Conservation (phyloP, 2,888 invertebrate species). For the Xestobium rufovillosum region DNA sequence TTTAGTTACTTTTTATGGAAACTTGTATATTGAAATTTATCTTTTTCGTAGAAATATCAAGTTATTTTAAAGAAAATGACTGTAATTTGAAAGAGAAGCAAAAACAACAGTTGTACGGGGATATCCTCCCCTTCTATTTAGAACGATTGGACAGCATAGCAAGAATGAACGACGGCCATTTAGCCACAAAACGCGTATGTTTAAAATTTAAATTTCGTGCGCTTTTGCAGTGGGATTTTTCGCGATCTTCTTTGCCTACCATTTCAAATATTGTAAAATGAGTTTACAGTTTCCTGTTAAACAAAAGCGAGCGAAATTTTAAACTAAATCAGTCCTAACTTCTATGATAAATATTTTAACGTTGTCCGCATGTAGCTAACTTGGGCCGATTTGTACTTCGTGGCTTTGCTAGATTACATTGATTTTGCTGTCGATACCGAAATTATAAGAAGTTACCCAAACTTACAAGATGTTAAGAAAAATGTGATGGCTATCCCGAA, state of each 20-base stretch:
- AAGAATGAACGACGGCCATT: slow-evolving; percentile 52
- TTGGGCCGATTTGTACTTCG: slow-evolving; percentile 9
- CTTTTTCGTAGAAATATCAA: slow-evolving; percentile 46
- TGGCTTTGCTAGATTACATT: neutral
- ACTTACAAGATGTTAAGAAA: slow-evolving; percentile 5
- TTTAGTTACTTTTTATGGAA: too few species aligned
- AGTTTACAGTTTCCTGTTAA: too few species aligned
- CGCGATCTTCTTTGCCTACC: too few species aligned
- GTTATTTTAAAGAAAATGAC: slow-evolving; percentile 49
- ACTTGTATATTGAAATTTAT: too few species aligned
- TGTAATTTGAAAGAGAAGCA: slow-evolving; percentile 45
- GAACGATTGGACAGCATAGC: slow-evolving; percentile 50
- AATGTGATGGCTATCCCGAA: slow-evolving; percentile 7
- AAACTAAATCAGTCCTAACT: too few species aligned
- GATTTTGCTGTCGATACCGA: neutral
- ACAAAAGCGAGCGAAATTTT: too few species aligned
- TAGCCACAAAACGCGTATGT: slow-evolving; percentile 45
- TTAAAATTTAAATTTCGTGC: too few species aligned
- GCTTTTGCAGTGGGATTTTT: too few species aligned
- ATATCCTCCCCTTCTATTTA: slow-evolving; percentile 49
- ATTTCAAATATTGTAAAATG: too few species aligned
- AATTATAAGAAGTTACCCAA: slow-evolving; percentile 8
- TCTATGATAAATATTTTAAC: too few species aligned
- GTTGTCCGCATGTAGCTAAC: too few species aligned
- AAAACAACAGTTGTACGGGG: slow-evolving; percentile 43